These are phyloP conservation scores for Hylaeus volcanicus DNA, from an alignment of 1,140 invertebrate species.

Conservation along the genomic window DNA sequence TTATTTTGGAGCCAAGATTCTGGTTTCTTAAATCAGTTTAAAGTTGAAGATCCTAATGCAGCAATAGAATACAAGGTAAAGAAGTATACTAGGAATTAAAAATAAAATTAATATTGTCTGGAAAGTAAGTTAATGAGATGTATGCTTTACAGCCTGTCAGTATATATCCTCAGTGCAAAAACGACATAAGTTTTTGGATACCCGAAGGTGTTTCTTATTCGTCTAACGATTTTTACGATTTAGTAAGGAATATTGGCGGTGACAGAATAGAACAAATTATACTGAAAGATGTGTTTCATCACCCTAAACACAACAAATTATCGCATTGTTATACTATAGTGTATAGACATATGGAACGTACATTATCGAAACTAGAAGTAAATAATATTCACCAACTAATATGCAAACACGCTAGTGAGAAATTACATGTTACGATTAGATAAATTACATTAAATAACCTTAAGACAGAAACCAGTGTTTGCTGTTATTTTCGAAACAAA, in stretches of 20 bases:
- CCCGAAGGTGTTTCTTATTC: conserved; percentile 86
- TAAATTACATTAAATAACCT: conserved; percentile 73
- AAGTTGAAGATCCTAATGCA: conserved; percentile 86
- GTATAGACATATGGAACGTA: conserved; percentile 96
- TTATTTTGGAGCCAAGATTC: conserved; percentile 96
- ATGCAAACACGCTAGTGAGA: conserved; percentile 81
- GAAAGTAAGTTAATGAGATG: conserved; percentile 10
- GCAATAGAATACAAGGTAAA: conserved; percentile 84
- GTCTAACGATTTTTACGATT: conserved; percentile 96
- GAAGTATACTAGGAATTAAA: conserved; percentile 21
- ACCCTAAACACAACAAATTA: conserved; percentile 90
- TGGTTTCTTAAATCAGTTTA: conserved; percentile 96
- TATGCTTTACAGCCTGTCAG: conserved; percentile 90
- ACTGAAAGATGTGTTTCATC: conserved; percentile 92
- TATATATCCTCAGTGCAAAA: conserved; percentile 92
- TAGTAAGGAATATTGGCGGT: conserved; percentile 92
- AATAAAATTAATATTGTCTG: neutral
- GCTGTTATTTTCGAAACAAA: neutral
- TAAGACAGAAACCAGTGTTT: neutral
- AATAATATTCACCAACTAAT: conserved; percentile 92
- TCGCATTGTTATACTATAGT: conserved; percentile 96
- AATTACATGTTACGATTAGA: conserved; percentile 88
- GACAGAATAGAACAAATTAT: conserved; percentile 96
- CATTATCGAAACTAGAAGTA: conserved; percentile 93
- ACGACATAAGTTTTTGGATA: conserved; percentile 99